Evolutionary conservation across 2,113 vertebrate genomes (phyloP), one percentile per base, ranked within the genome.

Genomic region (Acinonyx jubatus): DNA sequence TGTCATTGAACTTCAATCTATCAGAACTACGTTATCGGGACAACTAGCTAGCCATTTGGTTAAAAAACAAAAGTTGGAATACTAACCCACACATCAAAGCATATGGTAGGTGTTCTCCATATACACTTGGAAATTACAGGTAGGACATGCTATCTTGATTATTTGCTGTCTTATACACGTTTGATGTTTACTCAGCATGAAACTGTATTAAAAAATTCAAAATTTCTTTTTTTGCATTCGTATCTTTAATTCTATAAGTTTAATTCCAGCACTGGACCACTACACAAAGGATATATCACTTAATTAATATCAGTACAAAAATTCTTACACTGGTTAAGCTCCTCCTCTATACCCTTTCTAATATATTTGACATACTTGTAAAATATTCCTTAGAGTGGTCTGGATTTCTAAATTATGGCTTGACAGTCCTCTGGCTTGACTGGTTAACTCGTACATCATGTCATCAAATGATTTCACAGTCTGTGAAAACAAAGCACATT

Each of bases 381-480:
- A 97, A 98, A 99, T 98, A 86, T 98, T 99, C 97, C 99, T 99
- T 10, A 99, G 90, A 36, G 98, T 98, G 38, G 97, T 93, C 96
- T 99, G 98, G 23, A 99, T 84, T 96, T 99, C 99, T 55, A 98
- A 98, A 94, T 99, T 99, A 98, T 99, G 99, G 98, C 99, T 99
- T 83, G 99, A 99, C 79, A 99, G 98, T 61, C 97, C 99, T 95
- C 98, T 99, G 36, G 99, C 99, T 97, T 99, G 99, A 7, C 96
- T 98, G 86, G 98, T 98, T 91, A 99, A 98, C 96, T 99, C 99
- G 97, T 97, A 98, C 96, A 99, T 98, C 98, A 99, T 98, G 79
- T 98, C 98, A 98, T 99, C 98, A 98, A 99, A 99, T 97, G 99
- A 97, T 23, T 98, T 99, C 14, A 99, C 97, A 61, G 99, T 99